Evolutionary conservation across 1,140 invertebrate genomes (phyloP).

Genomic region (Akabosia matsudoensis): DNA sequence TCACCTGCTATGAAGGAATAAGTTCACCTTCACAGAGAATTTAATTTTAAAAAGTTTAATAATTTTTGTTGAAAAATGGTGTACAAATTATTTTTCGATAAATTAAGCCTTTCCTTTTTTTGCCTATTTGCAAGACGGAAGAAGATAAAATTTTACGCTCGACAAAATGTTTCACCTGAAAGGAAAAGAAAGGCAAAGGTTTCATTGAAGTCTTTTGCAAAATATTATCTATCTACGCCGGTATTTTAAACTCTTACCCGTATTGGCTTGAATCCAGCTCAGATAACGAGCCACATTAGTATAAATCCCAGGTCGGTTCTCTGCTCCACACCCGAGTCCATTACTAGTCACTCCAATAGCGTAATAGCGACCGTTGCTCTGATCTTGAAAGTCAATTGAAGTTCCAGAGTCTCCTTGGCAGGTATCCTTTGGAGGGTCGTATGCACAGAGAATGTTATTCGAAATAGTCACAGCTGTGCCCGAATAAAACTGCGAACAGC

Average conservation of each 20-base stretch:
- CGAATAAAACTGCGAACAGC: constrained; percentile 27
- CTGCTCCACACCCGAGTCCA: constrained; percentile 83
- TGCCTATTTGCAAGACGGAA: no score
- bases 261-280: constrained; percentile 72
- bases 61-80: no score
- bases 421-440: constrained; percentile 15
- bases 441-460: constrained; percentile 21
- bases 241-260: constrained; percentile 29
- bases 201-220: no score
- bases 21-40: no score
- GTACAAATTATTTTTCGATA: no score
- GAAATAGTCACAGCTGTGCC: neutral
- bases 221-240: no score
- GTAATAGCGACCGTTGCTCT: constrained; percentile 12
- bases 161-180: constrained; percentile 17
- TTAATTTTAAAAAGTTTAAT: no score
- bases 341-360: constrained; percentile 59
- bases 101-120: no score
- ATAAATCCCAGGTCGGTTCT: constrained; percentile 85
- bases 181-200: no score
- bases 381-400: constrained; percentile 36
- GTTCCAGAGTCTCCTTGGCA: constrained; percentile 44
- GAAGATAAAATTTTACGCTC: neutral
- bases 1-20: no score
- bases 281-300: constrained; percentile 71